Percentiles rank a stretch among this genome's conserved stretches.
Evolutionary conservation across 2,797 vertebrate species (phyloP).

Genomic region (Enteromius trimaculatus): DNA sequence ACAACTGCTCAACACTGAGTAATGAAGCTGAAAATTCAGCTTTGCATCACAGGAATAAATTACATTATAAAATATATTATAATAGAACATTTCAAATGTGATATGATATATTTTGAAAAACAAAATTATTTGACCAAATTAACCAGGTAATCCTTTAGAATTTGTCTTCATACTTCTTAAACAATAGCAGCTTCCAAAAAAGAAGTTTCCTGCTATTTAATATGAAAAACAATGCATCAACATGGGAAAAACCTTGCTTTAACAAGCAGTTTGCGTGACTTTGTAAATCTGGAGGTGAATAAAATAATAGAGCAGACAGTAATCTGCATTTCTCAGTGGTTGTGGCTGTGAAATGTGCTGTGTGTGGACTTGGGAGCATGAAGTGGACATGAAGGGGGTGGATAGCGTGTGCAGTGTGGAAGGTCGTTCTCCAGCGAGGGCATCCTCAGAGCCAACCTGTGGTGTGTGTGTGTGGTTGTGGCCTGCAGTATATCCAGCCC

Average conservation of each 20-base stretch:
- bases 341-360: conserved; percentile 4
- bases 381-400: conserved; percentile 8
- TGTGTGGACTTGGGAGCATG: conserved; percentile 12
- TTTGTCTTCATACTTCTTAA: not conserved
- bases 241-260: not conserved
- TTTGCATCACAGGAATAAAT: not conserved
- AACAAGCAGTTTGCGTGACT: not conserved
- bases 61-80: not conserved
- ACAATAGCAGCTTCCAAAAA: conserved; percentile 5
- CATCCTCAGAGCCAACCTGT: conserved; percentile 48
- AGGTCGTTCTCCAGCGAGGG: conserved; percentile 40
- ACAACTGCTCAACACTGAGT: not conserved
- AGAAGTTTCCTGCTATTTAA: conserved; percentile 8
- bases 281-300: conserved; percentile 8
- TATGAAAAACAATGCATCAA: conserved; percentile 16
- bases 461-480: conserved; percentile 53
- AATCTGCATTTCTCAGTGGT: not conserved
- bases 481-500: conserved; percentile 35
- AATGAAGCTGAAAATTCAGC: not conserved
- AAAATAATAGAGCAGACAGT: conserved; percentile 7
- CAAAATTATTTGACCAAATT: not conserved
- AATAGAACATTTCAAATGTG: not conserved
- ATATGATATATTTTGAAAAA: not conserved
- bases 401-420: conserved; percentile 32
- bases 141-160: not conserved